Conservation (phyloP, 2,888 invertebrate species). For the Auanema sp. region DNA sequence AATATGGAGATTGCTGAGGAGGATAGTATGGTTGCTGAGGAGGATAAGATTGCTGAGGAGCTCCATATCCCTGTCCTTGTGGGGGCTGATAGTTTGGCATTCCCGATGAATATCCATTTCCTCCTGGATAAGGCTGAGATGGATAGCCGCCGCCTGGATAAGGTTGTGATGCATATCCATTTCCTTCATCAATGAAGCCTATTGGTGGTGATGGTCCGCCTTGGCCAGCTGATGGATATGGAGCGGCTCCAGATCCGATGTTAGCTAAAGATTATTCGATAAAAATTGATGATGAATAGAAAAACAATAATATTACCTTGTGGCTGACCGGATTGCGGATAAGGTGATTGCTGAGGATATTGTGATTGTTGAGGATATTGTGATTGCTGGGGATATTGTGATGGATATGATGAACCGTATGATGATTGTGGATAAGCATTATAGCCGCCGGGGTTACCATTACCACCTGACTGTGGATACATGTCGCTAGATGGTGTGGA, state of each 20-base stretch:
- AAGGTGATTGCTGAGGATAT: not conserved
- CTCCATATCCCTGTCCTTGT: not conserved
- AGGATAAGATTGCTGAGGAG: not conserved
- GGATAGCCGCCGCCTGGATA: not conserved
- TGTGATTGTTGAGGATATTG: not conserved
- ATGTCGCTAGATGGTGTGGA: too few relatives aligned
- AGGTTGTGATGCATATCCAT: conserved; percentile 1
- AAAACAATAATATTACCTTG: not conserved
- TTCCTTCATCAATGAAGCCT: not conserved
- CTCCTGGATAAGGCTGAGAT: not conserved
- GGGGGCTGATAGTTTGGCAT: too few relatives aligned
- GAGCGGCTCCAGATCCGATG: not conserved
- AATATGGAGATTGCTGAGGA: not conserved
- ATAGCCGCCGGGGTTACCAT: conserved; percentile 1
- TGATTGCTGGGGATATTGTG: not conserved
- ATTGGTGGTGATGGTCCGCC: not conserved
- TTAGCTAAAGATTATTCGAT: not conserved
- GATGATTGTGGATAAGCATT: not conserved
- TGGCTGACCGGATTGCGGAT: not conserved
- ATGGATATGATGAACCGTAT: not conserved
- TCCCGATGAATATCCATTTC: not conserved
- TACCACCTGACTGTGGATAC: too few relatives aligned
- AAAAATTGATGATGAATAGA: not conserved
- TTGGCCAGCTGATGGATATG: not conserved
- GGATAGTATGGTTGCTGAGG: not conserved